phyloP scores from a whole-genome alignment of 2,113 vertebrate genomes.

The Apodemus speciosus region DNA sequence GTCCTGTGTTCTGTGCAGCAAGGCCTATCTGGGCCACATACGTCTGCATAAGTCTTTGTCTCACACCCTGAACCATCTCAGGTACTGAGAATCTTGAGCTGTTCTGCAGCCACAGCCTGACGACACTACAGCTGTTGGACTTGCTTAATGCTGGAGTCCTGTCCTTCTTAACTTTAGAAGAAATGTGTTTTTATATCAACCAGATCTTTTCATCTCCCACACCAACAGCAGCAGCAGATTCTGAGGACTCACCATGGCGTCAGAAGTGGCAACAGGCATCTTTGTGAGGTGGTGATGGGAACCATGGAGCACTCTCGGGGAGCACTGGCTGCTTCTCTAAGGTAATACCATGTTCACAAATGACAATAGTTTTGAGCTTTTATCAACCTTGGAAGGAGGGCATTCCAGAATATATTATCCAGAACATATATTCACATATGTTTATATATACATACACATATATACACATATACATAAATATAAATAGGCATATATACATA shows the following conservation, averaged over 20 bases:
- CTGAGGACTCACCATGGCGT: fast-evolving
- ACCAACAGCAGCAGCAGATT: neutral
- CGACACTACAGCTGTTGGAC: fast-evolving
- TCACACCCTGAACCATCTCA: neutral
- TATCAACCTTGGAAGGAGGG: neutral
- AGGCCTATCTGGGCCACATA: neutral
- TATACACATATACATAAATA: neutral
- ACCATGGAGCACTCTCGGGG: fast-evolving
- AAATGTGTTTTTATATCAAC: neutral
- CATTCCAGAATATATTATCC: neutral
- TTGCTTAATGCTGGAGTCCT: neutral
- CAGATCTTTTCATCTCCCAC: neutral
- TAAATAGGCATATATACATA: neutral
- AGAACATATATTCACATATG: too few relatives aligned
- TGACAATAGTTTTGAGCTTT: neutral
- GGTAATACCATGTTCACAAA: neutral
- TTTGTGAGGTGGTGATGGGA: fast-evolving
- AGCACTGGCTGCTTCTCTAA: fast-evolving
- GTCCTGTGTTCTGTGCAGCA: fast-evolving
- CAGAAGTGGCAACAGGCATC: neutral
- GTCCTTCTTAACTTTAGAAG: neutral
- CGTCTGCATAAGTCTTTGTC: fast-evolving
- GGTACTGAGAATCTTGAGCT: fast-evolving
- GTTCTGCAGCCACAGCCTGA: neutral
- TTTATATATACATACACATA: neutral